These are phyloP conservation scores for Plecturocebus donacophilus DNA, from an alignment of 2,113 vertebrate genomes.

Conservation along the genomic window DNA sequence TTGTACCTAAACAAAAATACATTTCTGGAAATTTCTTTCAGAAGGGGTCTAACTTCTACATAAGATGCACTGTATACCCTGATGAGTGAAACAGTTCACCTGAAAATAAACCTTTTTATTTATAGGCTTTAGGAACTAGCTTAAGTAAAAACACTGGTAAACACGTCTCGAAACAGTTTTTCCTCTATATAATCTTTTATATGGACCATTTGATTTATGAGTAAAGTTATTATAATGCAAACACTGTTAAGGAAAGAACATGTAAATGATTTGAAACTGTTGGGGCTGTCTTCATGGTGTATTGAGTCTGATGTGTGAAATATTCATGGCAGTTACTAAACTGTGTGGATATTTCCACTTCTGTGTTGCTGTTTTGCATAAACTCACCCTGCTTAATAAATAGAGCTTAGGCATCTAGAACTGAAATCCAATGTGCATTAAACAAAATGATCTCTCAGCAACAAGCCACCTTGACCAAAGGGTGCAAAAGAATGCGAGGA, in stretches of 20 bases:
- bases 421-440: not conserved
- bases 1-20: not conserved
- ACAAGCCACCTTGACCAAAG: accelerated
- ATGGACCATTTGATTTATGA: slow-evolving; percentile 26
- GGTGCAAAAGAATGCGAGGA: not conserved
- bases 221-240: slow-evolving; percentile 12
- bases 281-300: not conserved
- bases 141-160: not conserved
- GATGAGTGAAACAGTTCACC: not conserved
- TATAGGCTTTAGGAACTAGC: not conserved
- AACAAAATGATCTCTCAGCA: not conserved
- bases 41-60: not conserved
- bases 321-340: not conserved
- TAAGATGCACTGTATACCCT: not conserved
- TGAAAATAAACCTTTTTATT: slow-evolving; percentile 13
- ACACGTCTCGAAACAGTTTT: slow-evolving; percentile 51
- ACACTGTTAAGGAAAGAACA: slow-evolving; percentile 13
- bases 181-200: slow-evolving; percentile 30
- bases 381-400: not conserved
- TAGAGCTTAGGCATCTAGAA: not conserved
- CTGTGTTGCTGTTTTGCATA: not conserved
- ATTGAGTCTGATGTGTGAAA: not conserved
- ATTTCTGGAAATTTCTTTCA: slow-evolving; percentile 31
- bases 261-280: not conserved
- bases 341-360: not conserved